Evolutionary conservation across 2,113 vertebrate genomes (phyloP).

Genomic region (Oncorhynchus kisutch): DNA sequence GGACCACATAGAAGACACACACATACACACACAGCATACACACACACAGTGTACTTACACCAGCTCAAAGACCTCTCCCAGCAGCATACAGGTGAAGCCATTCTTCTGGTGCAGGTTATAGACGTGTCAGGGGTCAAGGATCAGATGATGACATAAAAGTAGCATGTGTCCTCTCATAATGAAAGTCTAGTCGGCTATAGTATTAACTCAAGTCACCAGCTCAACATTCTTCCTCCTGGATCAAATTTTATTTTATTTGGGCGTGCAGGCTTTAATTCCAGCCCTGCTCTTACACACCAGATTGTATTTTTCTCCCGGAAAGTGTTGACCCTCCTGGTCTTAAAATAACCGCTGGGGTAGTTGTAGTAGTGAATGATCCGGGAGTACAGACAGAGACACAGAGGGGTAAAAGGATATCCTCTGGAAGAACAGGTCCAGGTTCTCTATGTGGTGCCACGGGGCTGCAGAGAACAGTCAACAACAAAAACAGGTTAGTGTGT

Average conservation of each 20-base stretch:
- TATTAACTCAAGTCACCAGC: too few relatives aligned
- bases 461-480: constrained; percentile 69
- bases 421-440: constrained; percentile 97
- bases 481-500: neutral
- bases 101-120: constrained; percentile 99
- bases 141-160: constrained; percentile 38
- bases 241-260: too few relatives aligned
- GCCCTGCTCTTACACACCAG: too few relatives aligned
- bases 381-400: neutral
- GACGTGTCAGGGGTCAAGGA: constrained; percentile 72
- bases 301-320: too few relatives aligned
- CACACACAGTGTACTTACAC: constrained; percentile 78
- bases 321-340: too few relatives aligned
- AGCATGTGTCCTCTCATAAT: too few relatives aligned
- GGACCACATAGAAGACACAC: neutral
- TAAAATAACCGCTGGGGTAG: neutral
- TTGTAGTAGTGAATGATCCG: neutral
- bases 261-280: too few relatives aligned
- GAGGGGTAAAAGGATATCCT: constrained; percentile 89
- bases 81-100: constrained; percentile 97
- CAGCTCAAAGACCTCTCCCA: constrained; percentile 95
- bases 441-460: constrained; percentile 97
- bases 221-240: too few relatives aligned
- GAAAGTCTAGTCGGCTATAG: too few relatives aligned
- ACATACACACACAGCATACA: neutral